Conservation (phyloP, 2,797 vertebrate genomes). For the Poeciliopsis presidionis region DNA sequence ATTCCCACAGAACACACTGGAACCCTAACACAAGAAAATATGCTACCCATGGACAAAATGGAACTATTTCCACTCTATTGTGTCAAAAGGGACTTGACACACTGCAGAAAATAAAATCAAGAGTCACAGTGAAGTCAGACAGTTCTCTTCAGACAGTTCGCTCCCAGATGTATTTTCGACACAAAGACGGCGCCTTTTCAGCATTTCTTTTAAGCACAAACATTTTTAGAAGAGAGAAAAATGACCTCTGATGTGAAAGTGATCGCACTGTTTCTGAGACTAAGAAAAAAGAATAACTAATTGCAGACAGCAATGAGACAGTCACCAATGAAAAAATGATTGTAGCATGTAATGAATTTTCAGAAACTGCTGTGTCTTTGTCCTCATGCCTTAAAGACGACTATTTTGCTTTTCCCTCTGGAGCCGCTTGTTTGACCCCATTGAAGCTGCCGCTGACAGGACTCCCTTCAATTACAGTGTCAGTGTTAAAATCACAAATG, state of each 20-base stretch:
- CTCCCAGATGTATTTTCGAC: conserved; percentile 2
- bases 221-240: conserved; percentile 22
- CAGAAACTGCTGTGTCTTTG: not conserved
- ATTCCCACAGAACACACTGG: not conserved
- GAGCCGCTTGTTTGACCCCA: not conserved
- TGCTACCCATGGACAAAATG: not conserved
- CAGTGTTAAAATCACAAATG: not conserved
- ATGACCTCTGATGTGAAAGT: not conserved
- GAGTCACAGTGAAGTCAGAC: not conserved
- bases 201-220: conserved; percentile 12
- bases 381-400: not conserved
- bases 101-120: not conserved
- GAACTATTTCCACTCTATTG: not conserved
- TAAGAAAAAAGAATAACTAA: not conserved
- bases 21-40: not conserved
- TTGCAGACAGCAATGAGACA: not conserved
- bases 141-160: not conserved
- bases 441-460: not conserved
- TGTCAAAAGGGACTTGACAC: not conserved
- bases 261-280: not conserved
- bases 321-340: not conserved
- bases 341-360: not conserved
- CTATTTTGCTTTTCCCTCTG: not conserved
- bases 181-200: conserved; percentile 10
- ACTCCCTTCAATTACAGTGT: not conserved